phyloP scores from a whole-genome alignment of 2,113 vertebrate genomes.

The Lepus timidus region DNA sequence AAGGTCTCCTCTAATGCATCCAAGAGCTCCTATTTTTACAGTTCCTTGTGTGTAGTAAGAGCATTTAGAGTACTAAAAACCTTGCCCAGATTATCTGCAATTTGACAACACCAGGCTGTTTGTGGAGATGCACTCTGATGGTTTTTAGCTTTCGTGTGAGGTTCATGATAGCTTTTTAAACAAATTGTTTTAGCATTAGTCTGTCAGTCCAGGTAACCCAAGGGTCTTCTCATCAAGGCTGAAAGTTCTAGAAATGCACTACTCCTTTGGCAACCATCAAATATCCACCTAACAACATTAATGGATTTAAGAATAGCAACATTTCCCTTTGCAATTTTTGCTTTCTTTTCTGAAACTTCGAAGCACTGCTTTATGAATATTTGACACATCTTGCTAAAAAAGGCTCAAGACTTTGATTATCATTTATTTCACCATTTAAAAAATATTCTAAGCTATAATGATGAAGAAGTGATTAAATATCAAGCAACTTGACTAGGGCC shows the following conservation, averaged over 20 bases:
- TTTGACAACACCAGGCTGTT: constrained; percentile 68
- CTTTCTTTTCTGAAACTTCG: constrained; percentile 53
- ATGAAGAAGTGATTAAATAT: constrained; percentile 38
- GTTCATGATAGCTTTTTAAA: constrained; percentile 64
- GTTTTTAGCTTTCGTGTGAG: constrained; percentile 69
- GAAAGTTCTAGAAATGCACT: constrained; percentile 42
- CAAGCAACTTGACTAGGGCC: constrained; percentile 45
- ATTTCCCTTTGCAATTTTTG: background rate
- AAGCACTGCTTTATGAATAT: constrained; percentile 72
- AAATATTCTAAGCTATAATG: constrained; percentile 54
- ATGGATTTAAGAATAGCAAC: constrained; percentile 36
- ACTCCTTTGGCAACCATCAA: background rate
- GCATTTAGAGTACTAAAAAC: constrained; percentile 70
- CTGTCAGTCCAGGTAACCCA: constrained; percentile 61
- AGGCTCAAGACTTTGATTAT: constrained; percentile 54
- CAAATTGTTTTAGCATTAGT: constrained; percentile 74
- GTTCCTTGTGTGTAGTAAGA: constrained; percentile 32
- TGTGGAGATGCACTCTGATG: constrained; percentile 61
- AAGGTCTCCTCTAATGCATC: constrained; percentile 74
- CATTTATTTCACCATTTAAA: constrained; percentile 57
- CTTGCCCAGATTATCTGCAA: constrained; percentile 66
- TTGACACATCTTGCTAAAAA: constrained; percentile 54
- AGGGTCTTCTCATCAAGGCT: constrained; percentile 63
- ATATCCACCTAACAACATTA: background rate
- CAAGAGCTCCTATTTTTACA: constrained; percentile 67